A percentile compares a stretch with the other conserved stretches of the same genome.
These are phyloP conservation scores for Tiphia femorata DNA, from an alignment of 2,888 invertebrate species.

Conservation along the genomic window DNA sequence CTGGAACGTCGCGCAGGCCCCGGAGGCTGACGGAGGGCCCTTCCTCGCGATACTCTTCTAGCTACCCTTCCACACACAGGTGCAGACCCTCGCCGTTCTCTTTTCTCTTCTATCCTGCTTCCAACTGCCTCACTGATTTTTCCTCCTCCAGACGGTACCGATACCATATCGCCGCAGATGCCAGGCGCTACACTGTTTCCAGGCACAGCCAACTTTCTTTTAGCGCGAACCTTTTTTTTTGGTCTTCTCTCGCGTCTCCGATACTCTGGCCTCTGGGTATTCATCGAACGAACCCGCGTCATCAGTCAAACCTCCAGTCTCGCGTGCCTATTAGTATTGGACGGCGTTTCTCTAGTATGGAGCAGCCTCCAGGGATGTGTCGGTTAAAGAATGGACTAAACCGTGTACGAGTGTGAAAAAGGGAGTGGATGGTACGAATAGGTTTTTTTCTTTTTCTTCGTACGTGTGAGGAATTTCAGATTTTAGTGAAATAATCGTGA, in stretches of 20 bases:
- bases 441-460: no score
- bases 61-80: not conserved
- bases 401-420: no score
- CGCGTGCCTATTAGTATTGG: no score
- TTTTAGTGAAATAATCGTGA: no score
- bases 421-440: no score
- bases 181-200: not conserved
- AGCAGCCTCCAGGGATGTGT: slow-evolving; percentile 55
- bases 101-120: not conserved
- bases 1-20: slow-evolving; percentile 32
- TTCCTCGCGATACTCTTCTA: not conserved
- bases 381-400: slow-evolving; percentile 44
- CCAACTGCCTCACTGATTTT: slow-evolving; percentile 11
- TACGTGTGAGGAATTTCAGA: no score
- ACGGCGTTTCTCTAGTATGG: slow-evolving; percentile 48
- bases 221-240: not conserved
- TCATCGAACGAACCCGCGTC: not conserved
- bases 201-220: not conserved
- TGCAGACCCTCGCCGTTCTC: slow-evolving; percentile 9
- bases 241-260: not conserved
- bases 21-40: slow-evolving; percentile 33
- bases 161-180: not conserved
- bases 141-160: not conserved
- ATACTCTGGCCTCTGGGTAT: not conserved
- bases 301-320: no score